A percentile compares a stretch with the other conserved stretches of the same genome.
These are phyloP conservation scores for Physocephala rufipes DNA, from an alignment of 2,888 invertebrate genomes.

Conservation along the genomic window DNA sequence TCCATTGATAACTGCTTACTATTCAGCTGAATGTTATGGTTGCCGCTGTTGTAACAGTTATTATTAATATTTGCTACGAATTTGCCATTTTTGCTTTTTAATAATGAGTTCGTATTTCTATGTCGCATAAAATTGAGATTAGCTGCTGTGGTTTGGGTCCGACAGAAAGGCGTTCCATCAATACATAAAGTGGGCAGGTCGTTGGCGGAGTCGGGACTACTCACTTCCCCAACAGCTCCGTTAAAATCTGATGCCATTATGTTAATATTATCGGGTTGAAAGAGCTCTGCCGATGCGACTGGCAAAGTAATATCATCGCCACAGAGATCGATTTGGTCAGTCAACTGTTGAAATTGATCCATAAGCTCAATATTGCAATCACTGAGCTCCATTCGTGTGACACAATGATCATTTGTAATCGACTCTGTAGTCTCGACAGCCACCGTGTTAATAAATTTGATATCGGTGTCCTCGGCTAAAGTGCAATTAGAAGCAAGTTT, in stretches of 20 bases:
- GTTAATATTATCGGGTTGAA: conserved; percentile 53
- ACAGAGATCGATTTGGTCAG: conserved; percentile 61
- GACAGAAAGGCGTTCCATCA: background rate
- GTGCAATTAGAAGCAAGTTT: conserved; percentile 55
- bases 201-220: background rate
- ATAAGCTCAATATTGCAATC: conserved; percentile 64
- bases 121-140: background rate
- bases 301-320: conserved; percentile 57
- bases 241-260: conserved; percentile 26
- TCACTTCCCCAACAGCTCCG: background rate
- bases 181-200: conserved; percentile 13
- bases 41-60: conserved; percentile 1
- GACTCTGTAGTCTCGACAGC: conserved; percentile 12
- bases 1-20: background rate
- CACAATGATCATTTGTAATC: conserved; percentile 18
- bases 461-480: conserved; percentile 49
- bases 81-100: background rate
- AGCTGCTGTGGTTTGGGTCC: background rate
- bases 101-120: conserved; percentile 10
- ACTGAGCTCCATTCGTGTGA: conserved; percentile 56
- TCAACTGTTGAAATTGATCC: conserved; percentile 60
- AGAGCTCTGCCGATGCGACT: conserved; percentile 45
- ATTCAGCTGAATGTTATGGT: background rate
- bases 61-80: background rate
- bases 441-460: conserved; percentile 36